Evolutionary conservation across 2,888 invertebrate genomes (phyloP).

Genomic region (Scaptomyza polygonia): DNA sequence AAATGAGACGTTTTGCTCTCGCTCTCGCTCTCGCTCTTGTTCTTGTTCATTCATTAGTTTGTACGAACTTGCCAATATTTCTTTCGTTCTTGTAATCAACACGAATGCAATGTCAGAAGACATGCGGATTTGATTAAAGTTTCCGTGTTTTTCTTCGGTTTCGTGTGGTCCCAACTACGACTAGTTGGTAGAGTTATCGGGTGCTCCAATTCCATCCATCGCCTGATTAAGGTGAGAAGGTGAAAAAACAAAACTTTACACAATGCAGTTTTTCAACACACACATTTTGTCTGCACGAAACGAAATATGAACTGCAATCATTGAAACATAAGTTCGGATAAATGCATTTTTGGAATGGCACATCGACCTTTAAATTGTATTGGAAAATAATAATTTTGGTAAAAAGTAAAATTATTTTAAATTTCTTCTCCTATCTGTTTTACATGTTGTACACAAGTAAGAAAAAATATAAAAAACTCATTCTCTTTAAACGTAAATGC

Average conservation of each 20-base stretch:
- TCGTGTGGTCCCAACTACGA: conserved; percentile 6
- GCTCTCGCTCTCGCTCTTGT: conserved; percentile 5
- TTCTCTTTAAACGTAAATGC: conserved; percentile 2
- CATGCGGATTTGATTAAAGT: conserved; percentile 61
- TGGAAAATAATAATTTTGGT: background rate
- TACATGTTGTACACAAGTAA: conserved; percentile 4
- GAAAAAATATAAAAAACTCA: background rate
- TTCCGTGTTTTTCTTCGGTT: conserved; percentile 39
- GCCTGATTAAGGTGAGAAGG: conserved; percentile 10
- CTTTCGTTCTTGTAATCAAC: conserved; percentile 20
- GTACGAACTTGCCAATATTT: conserved; percentile 22
- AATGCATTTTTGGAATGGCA: background rate
- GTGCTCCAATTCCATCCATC: conserved; percentile 17
- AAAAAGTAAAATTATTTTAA: background rate
- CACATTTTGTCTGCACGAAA: background rate
- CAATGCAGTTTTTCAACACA: background rate
- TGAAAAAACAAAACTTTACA: conserved; percentile 6
- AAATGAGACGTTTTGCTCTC: conserved; percentile 65
- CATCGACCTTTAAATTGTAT: background rate
- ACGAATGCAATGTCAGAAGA: conserved; percentile 53
- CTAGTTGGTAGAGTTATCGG: background rate
- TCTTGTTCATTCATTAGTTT: background rate
- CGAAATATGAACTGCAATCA: background rate
- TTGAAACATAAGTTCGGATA: too few species aligned
- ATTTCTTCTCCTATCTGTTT: background rate